phyloP scores from a whole-genome alignment of 2,888 invertebrate species.

The Esperia sulphurella region DNA sequence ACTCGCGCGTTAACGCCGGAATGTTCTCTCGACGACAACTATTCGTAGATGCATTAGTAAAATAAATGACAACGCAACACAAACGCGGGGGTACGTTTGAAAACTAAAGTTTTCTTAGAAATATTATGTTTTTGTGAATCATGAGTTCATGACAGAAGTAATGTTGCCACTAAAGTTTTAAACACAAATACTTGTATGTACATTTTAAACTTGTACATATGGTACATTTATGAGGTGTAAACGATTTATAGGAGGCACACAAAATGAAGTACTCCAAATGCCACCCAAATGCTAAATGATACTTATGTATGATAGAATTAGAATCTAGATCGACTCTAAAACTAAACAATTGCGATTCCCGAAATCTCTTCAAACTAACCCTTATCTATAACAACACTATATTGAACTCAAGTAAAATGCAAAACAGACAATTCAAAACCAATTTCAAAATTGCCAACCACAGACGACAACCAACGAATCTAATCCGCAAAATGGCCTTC shows the following conservation, averaged over 20 bases:
- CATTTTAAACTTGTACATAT: too few species aligned
- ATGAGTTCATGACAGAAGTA: too few species aligned
- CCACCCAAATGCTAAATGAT: too few species aligned
- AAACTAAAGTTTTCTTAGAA: too few species aligned
- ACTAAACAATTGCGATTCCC: too few species aligned
- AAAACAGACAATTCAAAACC: background rate
- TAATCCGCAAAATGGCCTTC: conserved; percentile 40
- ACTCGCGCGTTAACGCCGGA: background rate
- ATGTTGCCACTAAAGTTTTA: background rate
- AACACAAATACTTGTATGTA: background rate
- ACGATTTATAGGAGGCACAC: too few species aligned
- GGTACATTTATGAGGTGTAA: too few species aligned
- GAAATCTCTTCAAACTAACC: background rate
- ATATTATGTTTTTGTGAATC: too few species aligned
- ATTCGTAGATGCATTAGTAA: background rate
- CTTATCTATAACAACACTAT: background rate
- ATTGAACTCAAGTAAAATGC: background rate
- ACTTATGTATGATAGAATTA: too few species aligned
- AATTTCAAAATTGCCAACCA: background rate
- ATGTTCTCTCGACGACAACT: background rate
- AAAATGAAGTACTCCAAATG: too few species aligned
- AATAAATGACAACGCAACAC: background rate
- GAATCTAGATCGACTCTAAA: too few species aligned
- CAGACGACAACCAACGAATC: conserved; percentile 16
- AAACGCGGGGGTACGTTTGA: too few species aligned